Evolutionary conservation across 1,140 invertebrate genomes (phyloP).

Genomic region (Grapholita molesta): DNA sequence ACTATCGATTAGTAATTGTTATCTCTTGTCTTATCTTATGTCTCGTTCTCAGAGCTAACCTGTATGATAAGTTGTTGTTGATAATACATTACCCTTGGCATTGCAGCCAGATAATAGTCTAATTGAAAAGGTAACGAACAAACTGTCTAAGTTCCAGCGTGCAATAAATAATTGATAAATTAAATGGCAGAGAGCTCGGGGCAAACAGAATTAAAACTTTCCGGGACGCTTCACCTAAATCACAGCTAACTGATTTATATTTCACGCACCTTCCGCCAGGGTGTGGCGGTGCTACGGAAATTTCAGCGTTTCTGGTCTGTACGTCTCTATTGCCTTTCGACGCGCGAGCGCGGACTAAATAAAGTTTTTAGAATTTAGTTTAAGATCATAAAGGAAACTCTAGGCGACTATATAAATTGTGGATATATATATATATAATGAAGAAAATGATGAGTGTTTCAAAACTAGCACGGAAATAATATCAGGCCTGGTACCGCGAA

Average conservation of each 20-base stretch:
- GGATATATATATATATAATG: too few species aligned
- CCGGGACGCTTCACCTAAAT: constrained; percentile 54
- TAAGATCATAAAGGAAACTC: too few species aligned
- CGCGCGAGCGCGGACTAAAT: not conserved
- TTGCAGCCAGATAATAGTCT: constrained; percentile 23
- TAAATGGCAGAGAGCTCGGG: constrained; percentile 42
- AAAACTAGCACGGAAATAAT: too few species aligned
- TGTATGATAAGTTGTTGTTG: not conserved
- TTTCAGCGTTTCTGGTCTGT: not conserved
- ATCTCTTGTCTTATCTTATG: too few species aligned
- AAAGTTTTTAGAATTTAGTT: too few species aligned
- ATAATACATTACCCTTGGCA: not conserved
- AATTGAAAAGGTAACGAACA: constrained; percentile 43
- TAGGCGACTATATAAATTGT: too few species aligned
- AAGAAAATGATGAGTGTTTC: too few species aligned
- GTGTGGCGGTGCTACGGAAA: constrained; percentile 15
- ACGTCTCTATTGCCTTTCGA: not conserved
- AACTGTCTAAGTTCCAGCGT: constrained; percentile 36
- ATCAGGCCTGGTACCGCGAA: too few species aligned
- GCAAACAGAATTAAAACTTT: constrained; percentile 63
- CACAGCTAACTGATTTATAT: constrained; percentile 60
- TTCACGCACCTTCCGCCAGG: constrained; percentile 47
- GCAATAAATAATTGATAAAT: constrained; percentile 56
- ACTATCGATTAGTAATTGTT: too few species aligned
- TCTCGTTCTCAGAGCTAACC: not conserved